phyloP scores from a whole-genome alignment of 1,140 invertebrate genomes.

The Orius insidiosus region DNA sequence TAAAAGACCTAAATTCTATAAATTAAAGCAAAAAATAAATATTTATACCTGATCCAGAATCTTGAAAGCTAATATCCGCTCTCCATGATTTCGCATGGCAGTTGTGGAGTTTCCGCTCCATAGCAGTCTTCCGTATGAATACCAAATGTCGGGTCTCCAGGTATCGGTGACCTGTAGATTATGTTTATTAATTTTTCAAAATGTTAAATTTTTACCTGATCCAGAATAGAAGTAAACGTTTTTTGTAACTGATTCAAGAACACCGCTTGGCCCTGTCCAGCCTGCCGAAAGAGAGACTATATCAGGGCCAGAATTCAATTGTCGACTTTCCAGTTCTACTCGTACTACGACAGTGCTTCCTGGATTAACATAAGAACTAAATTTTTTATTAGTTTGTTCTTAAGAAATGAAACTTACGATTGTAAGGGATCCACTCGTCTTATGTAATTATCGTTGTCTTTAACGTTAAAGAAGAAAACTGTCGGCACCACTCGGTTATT shows the following conservation, averaged over 20 bases:
- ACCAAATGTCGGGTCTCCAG: conserved; percentile 6
- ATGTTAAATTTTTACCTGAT: neutral
- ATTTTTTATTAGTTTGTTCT: no score
- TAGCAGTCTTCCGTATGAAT: conserved; percentile 7
- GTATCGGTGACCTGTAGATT: conserved; percentile 5
- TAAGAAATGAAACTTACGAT: neutral
- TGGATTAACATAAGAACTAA: neutral
- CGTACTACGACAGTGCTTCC: neutral
- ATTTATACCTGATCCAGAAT: conserved; percentile 12
- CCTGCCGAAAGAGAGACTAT: neutral
- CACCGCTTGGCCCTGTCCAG: neutral
- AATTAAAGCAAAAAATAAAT: no score
- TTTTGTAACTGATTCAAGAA: neutral
- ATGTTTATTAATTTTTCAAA: no score
- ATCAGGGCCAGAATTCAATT: neutral
- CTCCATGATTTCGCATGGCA: conserved; percentile 10
- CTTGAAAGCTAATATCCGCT: conserved; percentile 8
- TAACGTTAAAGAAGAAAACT: neutral
- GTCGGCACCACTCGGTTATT: neutral
- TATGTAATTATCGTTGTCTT: neutral
- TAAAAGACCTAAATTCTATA: conserved; percentile 12
- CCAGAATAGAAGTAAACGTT: neutral
- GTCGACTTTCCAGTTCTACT: neutral
- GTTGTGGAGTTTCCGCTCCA: conserved; percentile 2
- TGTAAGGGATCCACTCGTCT: neutral